Base-by-base conservation (phyloP, 2,797 vertebrate genomes). In the Coregonus suidteri region DNA sequence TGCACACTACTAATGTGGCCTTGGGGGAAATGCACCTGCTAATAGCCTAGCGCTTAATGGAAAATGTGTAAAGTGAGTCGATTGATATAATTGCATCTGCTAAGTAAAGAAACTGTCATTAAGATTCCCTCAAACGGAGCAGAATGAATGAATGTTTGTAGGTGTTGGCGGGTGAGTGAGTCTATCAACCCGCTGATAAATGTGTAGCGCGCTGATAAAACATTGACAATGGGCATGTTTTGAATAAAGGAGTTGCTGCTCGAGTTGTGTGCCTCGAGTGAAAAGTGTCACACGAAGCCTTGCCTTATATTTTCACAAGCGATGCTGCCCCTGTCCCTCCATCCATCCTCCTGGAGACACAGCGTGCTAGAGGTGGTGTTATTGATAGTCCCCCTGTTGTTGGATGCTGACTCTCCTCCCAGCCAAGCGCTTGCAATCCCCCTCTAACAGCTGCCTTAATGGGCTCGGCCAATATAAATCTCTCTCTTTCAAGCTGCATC, bases 51-150 rank as follows among this genome's bases (percentile, higher is more conserved):
- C 31, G 6, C 69, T 65, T 74, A 66, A 84, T 75, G 71, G 18
- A 73, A 81, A 34, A 34, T 34, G 31, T 34, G 31, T 34, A 34
- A 34, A 34, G 41, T n/a, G 62, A 73, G 75, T 73, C 15, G 0
- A 75, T 86, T 84, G 74, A 76, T 74, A 79, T 76, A 79, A 86
- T 71, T 83, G 78, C 73, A 18, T 64, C 1, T 41, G 77, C 73
- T 79, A 78, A 74, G 77, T 52, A 82, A 81, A 18, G 80, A 79
- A 76, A 81, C 37, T 68, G 64, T 85, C 82, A 87, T 84, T 75
- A 82, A 83, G 82, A 87, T 88, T 84, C 54, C 51, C 51, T 83
- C 54, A 86, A 86, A 85, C 82, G 76, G 78, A 81, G 80, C 77
- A 76, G 53, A 83, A 84, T 30, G 35, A 69, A 73, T 20, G n/a